These are phyloP conservation scores for Corydoras maculifer DNA, from an alignment of 2,113 vertebrate species.

Conservation along the genomic window DNA sequence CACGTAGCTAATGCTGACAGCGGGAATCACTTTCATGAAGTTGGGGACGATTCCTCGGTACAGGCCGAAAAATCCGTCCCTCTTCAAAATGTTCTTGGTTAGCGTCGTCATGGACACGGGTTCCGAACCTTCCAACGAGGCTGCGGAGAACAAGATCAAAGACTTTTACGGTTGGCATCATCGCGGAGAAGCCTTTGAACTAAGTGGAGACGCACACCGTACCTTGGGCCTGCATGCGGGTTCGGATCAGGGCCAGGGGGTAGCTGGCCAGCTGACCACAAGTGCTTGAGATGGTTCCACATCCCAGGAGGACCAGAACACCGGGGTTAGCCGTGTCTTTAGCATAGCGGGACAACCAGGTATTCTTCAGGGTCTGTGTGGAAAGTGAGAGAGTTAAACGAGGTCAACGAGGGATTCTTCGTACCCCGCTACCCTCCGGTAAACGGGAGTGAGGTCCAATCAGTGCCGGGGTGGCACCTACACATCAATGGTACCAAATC, in stretches of 20 bases:
- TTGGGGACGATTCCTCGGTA: constrained; percentile 94
- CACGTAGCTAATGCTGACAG: constrained; percentile 97
- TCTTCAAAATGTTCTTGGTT: constrained; percentile 77
- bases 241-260: constrained; percentile 86
- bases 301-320: constrained; percentile 79
- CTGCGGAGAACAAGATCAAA: constrained; percentile 55
- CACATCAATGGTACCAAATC: too few species aligned
- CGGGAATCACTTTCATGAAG: constrained; percentile 97
- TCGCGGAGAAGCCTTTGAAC: too few species aligned
- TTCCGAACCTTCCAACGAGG: constrained; percentile 75
- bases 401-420: neutral
- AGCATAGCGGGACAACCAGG: constrained; percentile 83
- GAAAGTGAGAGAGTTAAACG: neutral
- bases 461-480: too few species aligned
- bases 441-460: too few species aligned
- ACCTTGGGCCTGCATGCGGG: constrained; percentile 98
- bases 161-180: too few species aligned
- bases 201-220: constrained; percentile 18
- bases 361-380: constrained; percentile 82
- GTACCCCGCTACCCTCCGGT: neutral
- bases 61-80: constrained; percentile 85
- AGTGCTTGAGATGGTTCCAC: constrained; percentile 87
- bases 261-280: constrained; percentile 97
- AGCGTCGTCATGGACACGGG: constrained; percentile 82
- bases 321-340: constrained; percentile 89